Base-by-base conservation (phyloP, 2,797 vertebrate species). In the Erethizon dorsatum region DNA sequence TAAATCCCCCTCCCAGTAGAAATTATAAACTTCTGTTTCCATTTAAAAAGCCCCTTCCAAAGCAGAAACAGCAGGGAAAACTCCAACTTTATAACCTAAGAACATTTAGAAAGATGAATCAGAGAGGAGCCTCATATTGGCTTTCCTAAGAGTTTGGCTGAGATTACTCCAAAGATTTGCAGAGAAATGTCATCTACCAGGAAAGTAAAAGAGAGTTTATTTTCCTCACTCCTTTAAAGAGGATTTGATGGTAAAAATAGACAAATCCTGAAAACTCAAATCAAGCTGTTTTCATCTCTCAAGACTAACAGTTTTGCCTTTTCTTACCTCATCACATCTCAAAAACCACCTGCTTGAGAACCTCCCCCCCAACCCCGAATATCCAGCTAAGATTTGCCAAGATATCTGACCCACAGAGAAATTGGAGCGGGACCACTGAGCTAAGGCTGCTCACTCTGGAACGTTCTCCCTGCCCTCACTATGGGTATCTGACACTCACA, bases 181-280 rank as follows among this genome's bases (percentile, higher is more conserved):
- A 93, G 75, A 83, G 17, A 56, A 80, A 63, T 57, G 17, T 26
- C 54, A 83, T 77, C 59, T 52, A 83, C 24, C 12, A 9, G 61
- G 33, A 91, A 91, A 93, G 33, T 47, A 63, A 87, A 63, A 63
- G 31, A 33, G 5, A 41, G 7, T 71, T 83, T 90, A 88, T 83
- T 37, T 52, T 45, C 15, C 31, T 89, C 10, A 61, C 3, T 45
- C 20, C n/a, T 77, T 88, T 90, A 90, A 50, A 47, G 18, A 95
- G 8, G 24, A 88, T 82, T 96, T 92, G 45, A 93, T 78, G 47
- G 47, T 50, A 90, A 90, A 94, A 96, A 78, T 57, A 85, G 41
- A 90, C 20, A 83, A 63, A 90, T 87, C n/a, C 15, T n/a, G 31
- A 47, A 92, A 92, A 89, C 5, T 63, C 5, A 41, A 63, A 79